Conservation (phyloP, 1,140 invertebrate species). For the Eurosta solidaginis region DNA sequence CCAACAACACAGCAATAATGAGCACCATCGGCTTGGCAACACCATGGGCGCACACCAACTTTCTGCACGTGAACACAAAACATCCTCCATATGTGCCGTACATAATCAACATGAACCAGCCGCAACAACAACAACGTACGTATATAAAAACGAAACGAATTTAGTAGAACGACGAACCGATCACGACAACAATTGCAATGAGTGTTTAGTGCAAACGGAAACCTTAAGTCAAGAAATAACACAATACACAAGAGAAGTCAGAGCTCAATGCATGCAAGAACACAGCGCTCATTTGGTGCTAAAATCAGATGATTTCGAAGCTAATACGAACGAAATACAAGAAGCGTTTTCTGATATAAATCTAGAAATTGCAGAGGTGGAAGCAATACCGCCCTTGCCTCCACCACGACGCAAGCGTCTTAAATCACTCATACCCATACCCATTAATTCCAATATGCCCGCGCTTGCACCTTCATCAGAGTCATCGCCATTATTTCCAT, state of each 20-base stretch:
- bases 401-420: constrained; percentile 44
- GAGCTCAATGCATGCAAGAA: background rate
- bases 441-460: constrained; percentile 34
- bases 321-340: constrained; percentile 30
- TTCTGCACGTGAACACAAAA: constrained; percentile 36
- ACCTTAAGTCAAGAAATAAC: background rate
- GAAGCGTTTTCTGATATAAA: background rate
- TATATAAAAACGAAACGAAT: constrained; percentile 60
- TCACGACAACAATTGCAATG: background rate
- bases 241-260: background rate
- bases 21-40: constrained; percentile 30
- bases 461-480: background rate
- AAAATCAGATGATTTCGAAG: constrained; percentile 8
- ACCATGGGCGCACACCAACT: constrained; percentile 30
- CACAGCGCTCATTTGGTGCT: too few species aligned
- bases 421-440: constrained; percentile 47
- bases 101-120: constrained; percentile 29
- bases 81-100: background rate
- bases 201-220: background rate
- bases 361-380: background rate
- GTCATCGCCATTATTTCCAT: background rate
- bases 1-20: constrained; percentile 45
- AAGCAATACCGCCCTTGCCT: constrained; percentile 28
- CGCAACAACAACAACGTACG: constrained; percentile 38
- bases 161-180: constrained; percentile 50